Evolutionary conservation across 2,888 invertebrate genomes (phyloP), one percentile per base, ranked within the genome.

Genomic region (Ormyrus rosae): DNA sequence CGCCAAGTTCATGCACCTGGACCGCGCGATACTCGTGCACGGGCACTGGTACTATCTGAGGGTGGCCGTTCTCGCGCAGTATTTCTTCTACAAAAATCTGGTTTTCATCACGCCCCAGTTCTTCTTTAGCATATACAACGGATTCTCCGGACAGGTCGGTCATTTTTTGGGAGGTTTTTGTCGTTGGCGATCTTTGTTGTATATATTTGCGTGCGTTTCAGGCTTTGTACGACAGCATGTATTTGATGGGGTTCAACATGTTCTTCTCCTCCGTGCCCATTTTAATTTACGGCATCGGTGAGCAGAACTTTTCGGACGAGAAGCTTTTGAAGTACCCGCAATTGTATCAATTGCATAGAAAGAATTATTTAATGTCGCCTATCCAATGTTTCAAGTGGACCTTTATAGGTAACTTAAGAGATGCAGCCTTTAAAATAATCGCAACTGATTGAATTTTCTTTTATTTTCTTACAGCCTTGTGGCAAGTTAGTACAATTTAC

Each of bases 1-100:
- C 85, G 95, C 96, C 7, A 95, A 95, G 85, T 98, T 98, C 89
- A 93, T 93, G 50, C 96, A 95, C 93, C 91, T 97, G 51, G 94
- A 94, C 86, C 94, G 95, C 86, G 92, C 95, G 13, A 89, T 97
- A 11, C 91, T 98, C 60, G 95, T 97, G 0, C 95, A 97, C 90
- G 97, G 97, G 0, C 96, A 96, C 86, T 96, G 95, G 93, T 96
- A 95, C 90, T 96, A 96, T 87, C 92, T 94, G 78, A 91, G 97
- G 71, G 91, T 96, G 51, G 94, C 96, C 2, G 93, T 93, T 0
- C 91, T 97, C 82, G 95, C 96, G 82, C 94, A 95, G 84, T 97
- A 96, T 88, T 97, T 96, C 90, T 97, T 97, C 90, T 97, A 96
- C 89, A 97, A 97, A 92, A 97, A 97, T 91, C 91, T 96, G 55